Evolutionary conservation across 2,797 vertebrate species (phyloP), one percentile per base, ranked within the genome.

Genomic region (Heliangelus exortis): DNA sequence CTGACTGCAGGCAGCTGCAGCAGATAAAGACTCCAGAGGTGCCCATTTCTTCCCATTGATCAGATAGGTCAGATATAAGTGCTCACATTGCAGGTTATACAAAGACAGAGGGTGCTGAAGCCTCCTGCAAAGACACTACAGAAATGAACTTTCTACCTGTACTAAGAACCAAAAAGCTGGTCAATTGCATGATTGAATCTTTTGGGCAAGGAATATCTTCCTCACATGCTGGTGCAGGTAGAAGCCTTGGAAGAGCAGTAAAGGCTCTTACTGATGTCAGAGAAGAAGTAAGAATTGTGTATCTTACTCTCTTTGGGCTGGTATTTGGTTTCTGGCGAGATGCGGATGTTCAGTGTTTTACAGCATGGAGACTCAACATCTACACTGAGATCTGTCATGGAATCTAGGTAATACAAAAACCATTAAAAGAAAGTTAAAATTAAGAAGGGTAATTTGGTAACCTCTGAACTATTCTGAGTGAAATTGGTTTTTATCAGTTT

Each of bases 401-500:
- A 54, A 41, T 47, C 39, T 69, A 12, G 76, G 48, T 93, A 91
- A 66, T 83, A 73, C 19, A 62, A 50, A 15, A 63, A 34, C 69
- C 28, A 75, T 58, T 69, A 75, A 89, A 83, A 80, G 48, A 22
- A 72, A 73, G 10, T 53, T 67, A 8, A 84, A 77, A 90, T 43
- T 67, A 77, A 58, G 47, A 25, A 72, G 19, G 13, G 5, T 76
- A 78, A 91, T 84, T 95, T 53, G 6, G 18, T 80, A 85, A 83
- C 57, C 66, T 77, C 41, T 39, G 78, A 95, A 90, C 10, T 80
- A 43, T 41, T 68, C 69, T 62, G 50, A 15, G 51, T 88, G 71
- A 87, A 92, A 95, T 94, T 76, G 78, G 21, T 78, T 96, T 89
- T 91, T 87, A 71, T 68, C 15, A 45, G 51, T 83, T 84, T 45